Evolutionary conservation across 2,888 invertebrate genomes (phyloP), one percentile per base, ranked within the genome.

Genomic region (Anarsia innoxiella): DNA sequence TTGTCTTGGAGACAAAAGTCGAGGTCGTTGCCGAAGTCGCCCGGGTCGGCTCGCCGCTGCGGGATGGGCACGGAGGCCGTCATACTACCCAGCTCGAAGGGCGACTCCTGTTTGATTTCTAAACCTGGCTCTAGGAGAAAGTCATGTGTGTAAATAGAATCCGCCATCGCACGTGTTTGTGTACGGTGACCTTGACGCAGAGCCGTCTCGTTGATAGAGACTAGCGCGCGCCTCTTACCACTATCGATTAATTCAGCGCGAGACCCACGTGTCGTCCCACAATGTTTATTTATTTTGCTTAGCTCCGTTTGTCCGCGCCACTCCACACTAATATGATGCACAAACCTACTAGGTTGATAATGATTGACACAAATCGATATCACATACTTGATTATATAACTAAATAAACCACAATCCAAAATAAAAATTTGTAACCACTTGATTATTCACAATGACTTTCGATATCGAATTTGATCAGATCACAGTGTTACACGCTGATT

Each of bases 61-160:
- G 91, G 90, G 41, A 90, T 90, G 10, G 90, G 89, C 51, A 90
- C 88, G 42, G 90, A 89, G 29, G 90, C 89, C 23, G 89, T 77
- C 74, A 83, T 74, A 13, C 68, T 57, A 25, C 71, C 67, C 38
- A 76, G 46, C 44, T 88, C 88, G 48, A 73, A 78, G 2, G 74
- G 63, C 27, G 87, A 86, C 66, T 90, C 90, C 64, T 89, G 88
- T 68, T 90, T 90, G 49, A 90, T 87, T 53, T 87, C 83, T 48
- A 89, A 77, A 55, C 86, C 87, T 51, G 87, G 76, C 57, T 90
- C 90, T 53, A 89, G 66, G 69, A 88, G 88, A 74, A 88, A 88
- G 63, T 89, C 89, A 66, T 87, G 84, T 56, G 86, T 83, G 77
- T 86, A 89, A 78, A 83, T 80, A 75, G 86, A 86, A 75, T 90